Evolutionary conservation across 2,113 vertebrate genomes (phyloP).

Genomic region (Oceanodroma tethys): DNA sequence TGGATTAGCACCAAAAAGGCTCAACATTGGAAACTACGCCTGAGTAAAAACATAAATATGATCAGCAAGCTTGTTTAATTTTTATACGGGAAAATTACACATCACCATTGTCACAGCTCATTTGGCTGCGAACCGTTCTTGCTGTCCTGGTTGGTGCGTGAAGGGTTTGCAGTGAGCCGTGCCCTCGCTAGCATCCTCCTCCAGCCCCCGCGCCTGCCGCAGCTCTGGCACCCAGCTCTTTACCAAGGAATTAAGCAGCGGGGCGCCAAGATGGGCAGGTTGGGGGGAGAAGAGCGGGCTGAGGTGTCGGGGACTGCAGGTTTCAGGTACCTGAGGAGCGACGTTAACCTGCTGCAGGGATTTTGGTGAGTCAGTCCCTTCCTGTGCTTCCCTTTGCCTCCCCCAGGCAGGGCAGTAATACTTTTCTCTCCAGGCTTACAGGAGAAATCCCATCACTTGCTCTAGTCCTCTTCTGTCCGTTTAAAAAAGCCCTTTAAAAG

Average conservation of each 20-base stretch:
- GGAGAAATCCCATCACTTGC: background rate
- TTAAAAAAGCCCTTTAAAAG: background rate
- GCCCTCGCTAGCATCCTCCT: background rate
- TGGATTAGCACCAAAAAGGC: background rate
- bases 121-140: background rate
- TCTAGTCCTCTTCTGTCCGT: background rate
- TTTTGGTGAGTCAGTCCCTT: background rate
- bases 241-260: background rate
- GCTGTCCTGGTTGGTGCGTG: background rate
- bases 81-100: background rate
- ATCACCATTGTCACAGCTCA: rapidly evolving
- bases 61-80: background rate
- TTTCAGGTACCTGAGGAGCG: background rate
- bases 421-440: background rate
- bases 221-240: background rate
- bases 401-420: background rate
- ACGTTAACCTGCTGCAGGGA: background rate
- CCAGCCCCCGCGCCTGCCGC: background rate
- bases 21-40: background rate
- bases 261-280: background rate
- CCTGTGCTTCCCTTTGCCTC: background rate
- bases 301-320: background rate
- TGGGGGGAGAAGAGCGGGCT: background rate
- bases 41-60: background rate
- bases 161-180: background rate